Evolutionary conservation across 2,888 invertebrate species (phyloP).

Genomic region (Lamellibrachia satsuma): DNA sequence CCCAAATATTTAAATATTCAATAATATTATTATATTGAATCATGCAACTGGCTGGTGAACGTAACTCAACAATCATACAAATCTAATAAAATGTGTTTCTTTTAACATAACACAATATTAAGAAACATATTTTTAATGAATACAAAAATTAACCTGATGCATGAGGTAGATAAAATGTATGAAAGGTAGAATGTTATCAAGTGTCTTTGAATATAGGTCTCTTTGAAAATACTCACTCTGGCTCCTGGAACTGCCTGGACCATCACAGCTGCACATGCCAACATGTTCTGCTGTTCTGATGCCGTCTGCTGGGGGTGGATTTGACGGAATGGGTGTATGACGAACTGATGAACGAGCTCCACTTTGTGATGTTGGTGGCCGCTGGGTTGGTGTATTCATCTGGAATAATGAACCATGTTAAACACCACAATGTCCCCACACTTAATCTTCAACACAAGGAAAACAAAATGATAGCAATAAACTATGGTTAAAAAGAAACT

Average conservation of each 20-base stretch:
- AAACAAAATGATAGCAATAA: no score
- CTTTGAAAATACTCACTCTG: not conserved
- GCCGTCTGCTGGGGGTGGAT: not conserved
- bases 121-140: no score
- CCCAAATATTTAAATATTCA: no score
- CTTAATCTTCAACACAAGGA: not conserved
- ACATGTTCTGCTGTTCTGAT: not conserved
- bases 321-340: not conserved
- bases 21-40: no score
- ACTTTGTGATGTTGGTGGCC: constrained; percentile 6
- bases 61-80: no score
- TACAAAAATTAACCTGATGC: no score
- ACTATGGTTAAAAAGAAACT: no score
- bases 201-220: not conserved
- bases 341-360: not conserved
- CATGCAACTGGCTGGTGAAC: no score
- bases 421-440: not conserved
- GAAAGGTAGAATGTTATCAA: no score
- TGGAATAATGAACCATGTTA: not conserved
- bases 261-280: not conserved
- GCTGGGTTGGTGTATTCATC: not conserved
- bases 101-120: no score
- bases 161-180: no score
- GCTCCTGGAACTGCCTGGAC: not conserved
- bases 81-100: no score